Percentiles rank a stretch among this genome's conserved stretches.
Conservation (phyloP, 2,888 invertebrate genomes). For the Gymnocheta viridis region DNA sequence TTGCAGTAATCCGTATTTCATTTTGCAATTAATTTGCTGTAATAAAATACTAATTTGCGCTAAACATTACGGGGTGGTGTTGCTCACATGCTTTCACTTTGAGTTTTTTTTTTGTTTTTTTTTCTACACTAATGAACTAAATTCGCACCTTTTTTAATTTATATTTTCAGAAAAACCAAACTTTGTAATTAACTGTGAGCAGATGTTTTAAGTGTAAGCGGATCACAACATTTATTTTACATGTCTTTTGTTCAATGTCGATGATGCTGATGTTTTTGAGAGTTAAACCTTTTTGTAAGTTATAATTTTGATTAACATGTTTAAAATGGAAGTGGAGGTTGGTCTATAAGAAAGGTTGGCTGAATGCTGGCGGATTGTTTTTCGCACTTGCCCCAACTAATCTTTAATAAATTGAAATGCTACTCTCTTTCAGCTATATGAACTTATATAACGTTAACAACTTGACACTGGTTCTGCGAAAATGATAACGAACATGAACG, state of each 20-base stretch:
- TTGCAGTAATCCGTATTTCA: neutral
- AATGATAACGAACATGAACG: neutral
- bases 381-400: neutral
- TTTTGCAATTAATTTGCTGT: neutral
- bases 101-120: neutral
- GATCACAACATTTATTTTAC: neutral
- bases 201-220: no score
- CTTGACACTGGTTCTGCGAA: neutral
- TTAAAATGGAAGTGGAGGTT: neutral
- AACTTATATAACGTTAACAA: neutral
- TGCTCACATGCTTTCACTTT: neutral
- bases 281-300: neutral
- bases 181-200: no score
- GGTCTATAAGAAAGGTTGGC: neutral
- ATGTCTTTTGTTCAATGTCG: neutral
- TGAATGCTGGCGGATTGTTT: neutral
- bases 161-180: no score
- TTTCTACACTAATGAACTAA: neutral
- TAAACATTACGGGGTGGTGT: neutral
- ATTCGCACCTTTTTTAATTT: no score
- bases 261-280: neutral
- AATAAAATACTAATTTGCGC: neutral
- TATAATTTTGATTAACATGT: neutral
- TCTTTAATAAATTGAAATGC: neutral
- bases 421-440: neutral